Evolutionary conservation across 2,797 vertebrate genomes (phyloP), one percentile per base, ranked within the genome.

Genomic region (Buceros bicornis): DNA sequence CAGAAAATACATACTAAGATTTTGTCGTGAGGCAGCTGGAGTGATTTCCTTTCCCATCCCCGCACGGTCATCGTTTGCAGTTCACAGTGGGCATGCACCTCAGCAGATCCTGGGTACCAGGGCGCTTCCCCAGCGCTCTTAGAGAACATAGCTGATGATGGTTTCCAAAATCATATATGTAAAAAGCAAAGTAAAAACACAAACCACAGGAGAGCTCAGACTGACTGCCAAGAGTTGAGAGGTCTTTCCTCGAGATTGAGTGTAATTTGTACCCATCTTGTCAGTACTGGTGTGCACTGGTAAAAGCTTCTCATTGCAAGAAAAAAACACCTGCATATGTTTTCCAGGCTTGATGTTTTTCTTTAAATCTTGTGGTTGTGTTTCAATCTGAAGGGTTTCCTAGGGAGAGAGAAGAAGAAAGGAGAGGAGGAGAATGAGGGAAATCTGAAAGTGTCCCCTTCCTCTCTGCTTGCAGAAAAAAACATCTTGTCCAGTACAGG

Each of bases 21-120:
- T 47, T 8, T 81, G 40, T 64, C 2, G 0, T 28, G 47, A 87
- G 29, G n/a, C 29, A 48, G 33, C 31, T n/a, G 18, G 45, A 53
- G 17, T 18, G 31, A 13, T 78, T 95, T 85, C 33, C 8, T 71
- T 90, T 86, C 33, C 37, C 53, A n/a, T 65, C 50, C 19, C 9
- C 21, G 20, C 4, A 4, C 0, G 1, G 26, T 35, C 31, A 10
- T 51, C 7, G 2, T 76, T 77, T 3, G 1, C 42, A 73, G 71
- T 60, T 80, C 40, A 91, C 71, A 60, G 57, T 16, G 22, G 43
- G 9, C 1, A 0, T 40, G 17, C 12, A 40, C 10, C 6, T n/a
- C 0, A 0, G 21, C 26, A 72, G 16, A 24, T 53, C 11, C 56
- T 7, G 5, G 17, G 7, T 82, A 40, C 29, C 18, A 6, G n/a